Evolutionary conservation across 2,113 vertebrate species (phyloP), one percentile per base, ranked within the genome.

Genomic region (Myocastor coypus): DNA sequence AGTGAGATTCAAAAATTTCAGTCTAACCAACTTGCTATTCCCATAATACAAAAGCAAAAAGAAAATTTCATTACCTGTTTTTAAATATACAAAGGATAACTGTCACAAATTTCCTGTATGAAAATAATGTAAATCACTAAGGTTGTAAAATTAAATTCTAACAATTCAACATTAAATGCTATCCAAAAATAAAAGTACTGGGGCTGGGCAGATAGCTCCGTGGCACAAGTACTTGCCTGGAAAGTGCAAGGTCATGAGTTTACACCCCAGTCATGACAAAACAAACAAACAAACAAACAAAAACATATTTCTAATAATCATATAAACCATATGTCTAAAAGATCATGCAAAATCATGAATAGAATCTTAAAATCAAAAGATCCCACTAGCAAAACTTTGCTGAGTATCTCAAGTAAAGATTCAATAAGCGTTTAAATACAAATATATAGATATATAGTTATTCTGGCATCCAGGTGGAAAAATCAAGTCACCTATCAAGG

Each of bases 311-410:
- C 13, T 89, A 52, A 14, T n/a, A 40, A 19, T 59, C 55, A 55
- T 55, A 12, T 55, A 55, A 55, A 55, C 55, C 16, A 55, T 55
- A 12, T 55, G 13, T 55, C 11, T 55, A 55, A 55, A 55, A 55
- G 55, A 75, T 50, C n/a, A 64, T 46, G 11, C 30, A 46, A 81
- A 95, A 68, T 19, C 42, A 22, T 77, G 9, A 89, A 81, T 3
- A 78, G 40, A 95, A 81, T 78, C 28, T 77, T 63, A 78, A 93
- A 96, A 78, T 83, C 80, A 83, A 85, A 96, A 77, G 9, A 69
- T 78, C 46, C 34, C 10, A 55, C 28, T 84, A 95, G 7, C 78
- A 94, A 92, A 94, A 96, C 14, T 7, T 13, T 87, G 57, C 92
- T 91, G 46, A 88, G 40, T 2, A 83, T 93, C 55, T 87, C 63